These are phyloP conservation scores for Corythoichthys intestinalis DNA, from an alignment of 2,113 vertebrate species.

Conservation along the genomic window DNA sequence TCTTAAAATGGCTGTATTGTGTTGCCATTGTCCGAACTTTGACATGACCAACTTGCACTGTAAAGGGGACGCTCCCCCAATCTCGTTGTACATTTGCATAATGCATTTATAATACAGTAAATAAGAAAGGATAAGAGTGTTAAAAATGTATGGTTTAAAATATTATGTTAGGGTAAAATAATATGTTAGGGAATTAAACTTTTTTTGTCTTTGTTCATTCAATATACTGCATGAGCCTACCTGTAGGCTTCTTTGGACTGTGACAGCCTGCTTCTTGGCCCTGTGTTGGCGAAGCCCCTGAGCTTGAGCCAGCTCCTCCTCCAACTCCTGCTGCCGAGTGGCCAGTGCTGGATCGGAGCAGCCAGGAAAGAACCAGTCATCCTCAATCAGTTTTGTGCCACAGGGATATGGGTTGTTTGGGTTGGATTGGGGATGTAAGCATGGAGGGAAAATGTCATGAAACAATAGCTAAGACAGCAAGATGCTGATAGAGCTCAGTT, in stretches of 20 bases:
- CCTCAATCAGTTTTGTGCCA: slow-evolving; percentile 99
- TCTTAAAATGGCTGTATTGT: not conserved
- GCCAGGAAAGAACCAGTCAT: slow-evolving; percentile 99
- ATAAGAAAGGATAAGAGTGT: not conserved
- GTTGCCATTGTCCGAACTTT: not conserved
- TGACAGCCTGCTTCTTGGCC: slow-evolving; percentile 70
- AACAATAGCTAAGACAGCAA: slow-evolving; percentile 8
- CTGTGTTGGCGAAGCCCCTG: slow-evolving; percentile 66
- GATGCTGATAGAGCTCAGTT: not conserved
- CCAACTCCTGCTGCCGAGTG: slow-evolving; percentile 91
- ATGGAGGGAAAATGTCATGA: slow-evolving; percentile 41
- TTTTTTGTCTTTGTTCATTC: not conserved
- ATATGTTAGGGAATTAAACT: not conserved
- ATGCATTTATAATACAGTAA: too few species aligned
- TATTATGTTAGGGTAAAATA: not conserved
- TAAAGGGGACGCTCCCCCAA: too few species aligned
- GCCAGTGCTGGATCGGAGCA: slow-evolving; percentile 94
- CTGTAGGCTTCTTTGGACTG: slow-evolving; percentile 76
- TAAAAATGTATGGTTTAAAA: not conserved
- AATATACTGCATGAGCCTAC: slow-evolving; percentile 50
- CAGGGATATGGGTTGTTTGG: slow-evolving; percentile 72
- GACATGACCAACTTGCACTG: not conserved
- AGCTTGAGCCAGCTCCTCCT: slow-evolving; percentile 86
- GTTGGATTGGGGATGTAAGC: slow-evolving; percentile 30
- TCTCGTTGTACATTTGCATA: too few species aligned